Percentiles rank a stretch among this genome's conserved stretches.
These are phyloP conservation scores for Lasius platythorax DNA, from an alignment of 2,888 invertebrate species.

Conservation along the genomic window DNA sequence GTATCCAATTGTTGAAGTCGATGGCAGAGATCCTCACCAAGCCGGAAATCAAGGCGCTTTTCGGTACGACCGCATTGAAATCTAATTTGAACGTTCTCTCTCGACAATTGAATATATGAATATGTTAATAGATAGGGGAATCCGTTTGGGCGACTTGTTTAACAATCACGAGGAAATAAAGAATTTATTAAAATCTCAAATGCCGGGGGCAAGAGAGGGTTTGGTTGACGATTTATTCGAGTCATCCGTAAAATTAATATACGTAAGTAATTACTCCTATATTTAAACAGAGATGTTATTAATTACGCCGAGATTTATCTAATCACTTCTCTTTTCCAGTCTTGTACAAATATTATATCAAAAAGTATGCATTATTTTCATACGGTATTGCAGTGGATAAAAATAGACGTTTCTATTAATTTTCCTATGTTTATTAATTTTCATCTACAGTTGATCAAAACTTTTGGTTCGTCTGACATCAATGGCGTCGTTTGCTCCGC, in stretches of 20 bases:
- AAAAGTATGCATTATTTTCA: neutral
- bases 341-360: neutral
- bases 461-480: constrained; percentile 81
- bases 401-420: neutral
- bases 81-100: neutral
- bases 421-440: neutral
- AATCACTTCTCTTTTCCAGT: neutral
- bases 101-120: constrained; percentile 5
- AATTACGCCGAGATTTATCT: neutral
- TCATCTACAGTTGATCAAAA: constrained; percentile 76
- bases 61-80: constrained; percentile 84
- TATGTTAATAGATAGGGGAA: constrained; percentile 86
- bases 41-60: constrained; percentile 87
- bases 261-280: constrained; percentile 85
- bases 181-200: constrained; percentile 83
- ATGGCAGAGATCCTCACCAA: constrained; percentile 87
- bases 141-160: constrained; percentile 87
- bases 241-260: constrained; percentile 87
- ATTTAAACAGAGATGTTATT: neutral
- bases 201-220: constrained; percentile 84
- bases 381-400: neutral
- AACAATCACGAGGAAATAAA: constrained; percentile 86
- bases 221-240: constrained; percentile 86
- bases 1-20: constrained; percentile 87
- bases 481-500: constrained; percentile 80